phyloP scores from a whole-genome alignment of 2,888 invertebrate genomes.

The Globia sparganii region DNA sequence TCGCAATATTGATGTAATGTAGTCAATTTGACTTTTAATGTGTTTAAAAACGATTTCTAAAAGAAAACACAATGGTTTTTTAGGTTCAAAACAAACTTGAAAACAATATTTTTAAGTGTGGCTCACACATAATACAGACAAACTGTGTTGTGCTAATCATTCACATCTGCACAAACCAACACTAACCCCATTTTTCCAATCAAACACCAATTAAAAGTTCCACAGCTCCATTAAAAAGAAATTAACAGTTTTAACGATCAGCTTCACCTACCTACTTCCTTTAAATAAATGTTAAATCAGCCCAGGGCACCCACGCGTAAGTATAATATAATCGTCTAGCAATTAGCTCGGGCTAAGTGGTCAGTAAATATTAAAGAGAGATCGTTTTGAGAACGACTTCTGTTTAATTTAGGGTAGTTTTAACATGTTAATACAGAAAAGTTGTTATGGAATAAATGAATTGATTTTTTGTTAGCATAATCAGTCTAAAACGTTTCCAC shows the following conservation, averaged over 20 bases:
- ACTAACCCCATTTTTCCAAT: neutral
- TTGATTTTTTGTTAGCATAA: neutral
- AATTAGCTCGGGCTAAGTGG: slow-evolving; percentile 54
- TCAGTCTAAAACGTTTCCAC: neutral
- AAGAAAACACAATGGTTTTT: neutral
- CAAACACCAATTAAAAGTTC: slow-evolving; percentile 18
- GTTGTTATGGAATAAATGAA: neutral
- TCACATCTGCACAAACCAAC: neutral
- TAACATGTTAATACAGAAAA: slow-evolving; percentile 10
- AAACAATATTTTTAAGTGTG: neutral
- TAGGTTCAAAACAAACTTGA: no score
- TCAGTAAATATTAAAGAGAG: slow-evolving; percentile 41
- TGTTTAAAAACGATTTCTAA: no score
- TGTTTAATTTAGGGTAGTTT: slow-evolving; percentile 44
- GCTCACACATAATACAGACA: neutral
- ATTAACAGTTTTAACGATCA: slow-evolving; percentile 39
- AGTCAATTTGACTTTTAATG: neutral
- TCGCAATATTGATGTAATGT: neutral
- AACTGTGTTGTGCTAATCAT: neutral
- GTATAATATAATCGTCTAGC: slow-evolving; percentile 40
- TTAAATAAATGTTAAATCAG: slow-evolving; percentile 55
- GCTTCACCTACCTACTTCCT: slow-evolving; percentile 7
- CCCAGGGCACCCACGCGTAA: slow-evolving; percentile 37
- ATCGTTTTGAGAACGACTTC: slow-evolving; percentile 46
- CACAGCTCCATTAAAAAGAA: slow-evolving; percentile 30